Evolutionary conservation across 2,113 vertebrate genomes (phyloP).

Genomic region (Pterocles orientalis): DNA sequence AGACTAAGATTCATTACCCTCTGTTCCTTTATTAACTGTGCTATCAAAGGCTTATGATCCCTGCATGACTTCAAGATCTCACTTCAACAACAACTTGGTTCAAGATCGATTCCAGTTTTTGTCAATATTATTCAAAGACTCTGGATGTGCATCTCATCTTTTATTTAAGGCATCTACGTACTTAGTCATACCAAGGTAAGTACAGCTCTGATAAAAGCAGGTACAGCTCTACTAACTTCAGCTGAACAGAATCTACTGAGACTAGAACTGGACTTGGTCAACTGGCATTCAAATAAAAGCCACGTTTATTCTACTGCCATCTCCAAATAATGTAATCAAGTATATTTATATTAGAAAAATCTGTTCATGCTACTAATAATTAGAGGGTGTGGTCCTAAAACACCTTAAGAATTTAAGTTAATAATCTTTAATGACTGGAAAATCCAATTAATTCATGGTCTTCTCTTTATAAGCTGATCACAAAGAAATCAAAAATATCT

Average conservation of each 20-base stretch:
- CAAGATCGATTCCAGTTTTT: conserved; percentile 66
- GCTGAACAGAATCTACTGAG: neutral
- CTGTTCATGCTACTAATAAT: neutral
- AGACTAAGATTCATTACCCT: conserved; percentile 52
- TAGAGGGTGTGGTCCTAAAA: neutral
- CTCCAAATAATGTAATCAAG: neutral
- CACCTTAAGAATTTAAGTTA: neutral
- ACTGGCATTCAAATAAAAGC: neutral
- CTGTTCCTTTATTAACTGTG: conserved; percentile 66
- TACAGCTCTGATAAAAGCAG: neutral
- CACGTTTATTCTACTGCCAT: neutral
- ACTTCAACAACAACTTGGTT: conserved; percentile 57
- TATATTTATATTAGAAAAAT: neutral
- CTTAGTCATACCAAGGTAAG: neutral
- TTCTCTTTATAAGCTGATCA: neutral
- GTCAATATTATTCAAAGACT: conserved; percentile 71
- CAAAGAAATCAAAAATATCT: neutral
- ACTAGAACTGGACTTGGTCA: neutral
- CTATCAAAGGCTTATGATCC: conserved; percentile 64
- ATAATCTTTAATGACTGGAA: neutral
- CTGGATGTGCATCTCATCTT: conserved; percentile 69
- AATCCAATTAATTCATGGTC: neutral
- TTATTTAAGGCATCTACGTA: conserved; percentile 63
- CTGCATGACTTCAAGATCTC: conserved; percentile 63
- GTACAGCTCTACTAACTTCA: neutral